Evolutionary conservation across 2,888 invertebrate species (phyloP).

Genomic region (Polymixis flavicincta): DNA sequence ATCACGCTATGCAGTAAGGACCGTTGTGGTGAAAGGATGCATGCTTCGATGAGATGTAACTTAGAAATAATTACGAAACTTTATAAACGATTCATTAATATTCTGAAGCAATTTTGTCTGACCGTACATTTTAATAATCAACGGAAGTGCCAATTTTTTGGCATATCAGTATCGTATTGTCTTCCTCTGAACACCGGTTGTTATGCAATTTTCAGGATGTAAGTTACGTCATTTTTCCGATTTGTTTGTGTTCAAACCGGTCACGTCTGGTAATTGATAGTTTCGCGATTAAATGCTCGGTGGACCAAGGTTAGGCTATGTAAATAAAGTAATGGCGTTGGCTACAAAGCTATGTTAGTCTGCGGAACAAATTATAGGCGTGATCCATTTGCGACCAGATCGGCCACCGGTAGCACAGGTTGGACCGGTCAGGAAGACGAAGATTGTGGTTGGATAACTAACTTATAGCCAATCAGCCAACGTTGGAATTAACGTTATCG

Average conservation of each 20-base stretch:
- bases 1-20: conserved; percentile 44
- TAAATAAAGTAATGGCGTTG: conserved; percentile 66
- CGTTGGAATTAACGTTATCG: conserved; percentile 65
- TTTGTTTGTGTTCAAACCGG: conserved; percentile 46
- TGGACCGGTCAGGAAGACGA: conserved; percentile 62
- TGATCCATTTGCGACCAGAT: conserved; percentile 68
- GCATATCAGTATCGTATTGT: conserved; percentile 62
- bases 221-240: conserved; percentile 66
- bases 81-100: conserved; percentile 69
- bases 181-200: conserved; percentile 28
- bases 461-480: conserved; percentile 58
- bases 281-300: conserved; percentile 64
- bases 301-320: conserved; percentile 75
- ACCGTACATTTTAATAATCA: conserved; percentile 68
- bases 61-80: conserved; percentile 69
- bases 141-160: conserved; percentile 71
- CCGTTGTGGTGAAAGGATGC: conserved; percentile 70
- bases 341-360: conserved; percentile 64
- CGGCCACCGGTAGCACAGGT: conserved; percentile 68
- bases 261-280: conserved; percentile 67
- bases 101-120: conserved; percentile 63
- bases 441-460: conserved; percentile 71
- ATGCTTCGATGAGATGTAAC: conserved; percentile 62
- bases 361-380: conserved; percentile 73
- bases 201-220: conserved; percentile 66